Evolutionary conservation across 1,140 invertebrate genomes (phyloP), one percentile per base, ranked within the genome.

Genomic region (Lasaia peninsularis): DNA sequence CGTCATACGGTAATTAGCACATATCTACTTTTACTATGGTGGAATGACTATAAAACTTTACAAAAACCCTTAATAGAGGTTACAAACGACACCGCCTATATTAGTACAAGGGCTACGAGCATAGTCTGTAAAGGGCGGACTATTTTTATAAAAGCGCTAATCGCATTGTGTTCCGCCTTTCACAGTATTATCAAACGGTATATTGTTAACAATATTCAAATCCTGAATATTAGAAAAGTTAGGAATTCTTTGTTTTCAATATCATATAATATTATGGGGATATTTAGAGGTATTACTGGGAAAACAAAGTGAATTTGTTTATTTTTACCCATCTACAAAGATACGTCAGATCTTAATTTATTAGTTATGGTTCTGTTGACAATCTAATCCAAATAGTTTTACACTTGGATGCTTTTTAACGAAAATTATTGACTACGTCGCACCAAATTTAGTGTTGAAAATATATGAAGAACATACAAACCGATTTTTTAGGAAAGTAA

Each of bases 1-100:
- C 40, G 11, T 16, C 40, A 7, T 18, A 18, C 16, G 40, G 11
- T 44, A 18, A 16, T 16, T 20, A 20, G 9, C 14, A 18, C 16
- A 44, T 4, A 16, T 44, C 1, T 44, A 20, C 11, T 20, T 44
- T 44, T 18, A 44, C 16, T 44, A 44, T 65, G 51, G 28, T 69
- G 84, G 84, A 86, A 87, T 87, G 82, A 73, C 81, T 88, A 86
- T 72, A 88, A 88, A 86, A 88, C 72, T 79, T 87, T 87, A 87
- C 75, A 87, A 83, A 86, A 84, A 63, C 68, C 63, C 52, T 51
- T 51, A 11, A 28, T 55, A 40, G 11, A 55, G 50, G 10, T 52
- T 31, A 40, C 28, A 40, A 34, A 21, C 31, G 34, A 55, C 14
- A 55, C n/a, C 24, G 7, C 1, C 12, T 52, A 21, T 8, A 7